A percentile compares a stretch with the other conserved stretches of the same genome.
These are phyloP conservation scores for Chrysoperla carnea DNA, from an alignment of 1,140 invertebrate genomes.

Conservation along the genomic window DNA sequence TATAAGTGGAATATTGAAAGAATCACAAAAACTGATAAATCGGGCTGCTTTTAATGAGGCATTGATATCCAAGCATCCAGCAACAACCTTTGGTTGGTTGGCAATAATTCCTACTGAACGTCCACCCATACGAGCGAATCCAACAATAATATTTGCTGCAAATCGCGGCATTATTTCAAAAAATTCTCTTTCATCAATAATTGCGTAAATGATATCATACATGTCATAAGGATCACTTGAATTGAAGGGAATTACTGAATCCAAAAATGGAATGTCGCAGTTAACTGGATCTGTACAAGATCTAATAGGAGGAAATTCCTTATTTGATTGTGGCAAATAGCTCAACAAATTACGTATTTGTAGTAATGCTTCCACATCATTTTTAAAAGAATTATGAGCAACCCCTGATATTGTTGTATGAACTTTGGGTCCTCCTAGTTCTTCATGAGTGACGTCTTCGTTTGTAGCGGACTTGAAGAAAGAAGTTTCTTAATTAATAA, in stretches of 20 bases:
- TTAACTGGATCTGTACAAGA: conserved; percentile 41
- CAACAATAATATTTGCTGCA: conserved; percentile 51
- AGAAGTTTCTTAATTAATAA: too few species aligned
- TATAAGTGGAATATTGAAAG: conserved; percentile 56
- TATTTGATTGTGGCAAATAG: conserved; percentile 44
- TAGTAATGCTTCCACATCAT: conserved; percentile 49
- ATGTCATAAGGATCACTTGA: conserved; percentile 51
- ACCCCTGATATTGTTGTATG: conserved; percentile 50
- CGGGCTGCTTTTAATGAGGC: conserved; percentile 55
- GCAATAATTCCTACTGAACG: conserved; percentile 52
- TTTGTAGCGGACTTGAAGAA: conserved; percentile 55
- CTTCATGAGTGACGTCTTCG: conserved; percentile 55
- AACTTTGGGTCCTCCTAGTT: conserved; percentile 51
- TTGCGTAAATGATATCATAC: conserved; percentile 34
- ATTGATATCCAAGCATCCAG: conserved; percentile 59
- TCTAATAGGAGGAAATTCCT: conserved; percentile 35
- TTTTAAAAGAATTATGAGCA: conserved; percentile 50
- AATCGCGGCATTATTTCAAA: conserved; percentile 58
- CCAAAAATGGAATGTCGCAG: conserved; percentile 36
- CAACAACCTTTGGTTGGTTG: conserved; percentile 55
- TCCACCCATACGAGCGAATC: conserved; percentile 53
- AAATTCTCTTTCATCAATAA: conserved; percentile 52
- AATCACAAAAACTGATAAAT: conserved; percentile 59
- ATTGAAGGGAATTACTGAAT: conserved; percentile 49
- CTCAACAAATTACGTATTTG: conserved; percentile 40